Evolutionary conservation across 2,113 vertebrate species (phyloP), one percentile per base, ranked within the genome.

Genomic region (Melozone crissalis): DNA sequence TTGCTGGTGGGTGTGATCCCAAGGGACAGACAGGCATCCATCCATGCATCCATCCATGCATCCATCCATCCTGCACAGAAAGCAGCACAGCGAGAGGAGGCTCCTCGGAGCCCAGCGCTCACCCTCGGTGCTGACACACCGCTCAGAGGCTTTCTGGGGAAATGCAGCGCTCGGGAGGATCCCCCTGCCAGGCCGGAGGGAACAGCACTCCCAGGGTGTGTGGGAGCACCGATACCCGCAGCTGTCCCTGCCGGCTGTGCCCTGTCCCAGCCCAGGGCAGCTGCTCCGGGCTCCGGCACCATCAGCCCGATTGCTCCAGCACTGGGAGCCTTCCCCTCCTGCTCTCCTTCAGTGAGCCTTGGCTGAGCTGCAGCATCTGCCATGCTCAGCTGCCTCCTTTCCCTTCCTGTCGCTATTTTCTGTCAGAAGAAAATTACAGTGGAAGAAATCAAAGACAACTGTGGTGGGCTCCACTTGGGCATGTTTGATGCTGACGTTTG

Each of bases 131-230:
- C 92, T 87, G 71, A 57, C 89, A 97, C 97, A 98, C 98, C 98
- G 96, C 98, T 96, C 97, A 97, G 97, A 98, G 98, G 98, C 96
- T 74, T 89, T 59, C 44, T 86, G 35, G 66, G 94, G 97, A 98
- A 98, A 96, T 98, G 97, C 98, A 98, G 72, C 92, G 9, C 77
- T 68, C 21, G 57, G n/a, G 66, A 72, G 13, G 22, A 66, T 55
- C 24, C 67, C 72, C 46, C 49, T 1, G 2, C 15, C 76, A 5
- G 89, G 39, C 67, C 7, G 37, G 16, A 63, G 63, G 3, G 31
- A 54, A 0, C 28, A 19, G 52, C 28, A 7, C 10, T 30, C 10
- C 6, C 16, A 59, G 63, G 3, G 11, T 33, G 12, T 39, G 54
- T 18, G 58, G 52, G 59, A 47, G 39, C 63, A 26, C 13, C n/a